A percentile compares a stretch with the other conserved stretches of the same genome.
Conservation (phyloP, 2,888 invertebrate species). For the Pandemis corylana region DNA sequence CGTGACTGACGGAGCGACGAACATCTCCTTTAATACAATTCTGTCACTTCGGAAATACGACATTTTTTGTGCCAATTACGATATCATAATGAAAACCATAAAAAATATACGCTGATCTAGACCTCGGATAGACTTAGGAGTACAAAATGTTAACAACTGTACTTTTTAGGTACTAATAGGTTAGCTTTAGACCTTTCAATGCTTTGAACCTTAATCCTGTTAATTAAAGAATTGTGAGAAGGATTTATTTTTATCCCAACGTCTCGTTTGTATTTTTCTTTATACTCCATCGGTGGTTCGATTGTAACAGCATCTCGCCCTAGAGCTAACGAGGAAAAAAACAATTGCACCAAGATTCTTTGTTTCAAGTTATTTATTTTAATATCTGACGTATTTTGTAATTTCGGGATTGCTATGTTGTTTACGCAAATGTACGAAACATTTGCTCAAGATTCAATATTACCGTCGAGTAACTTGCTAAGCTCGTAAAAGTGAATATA, state of each 20-base stretch:
- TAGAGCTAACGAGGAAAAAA: conserved; percentile 17
- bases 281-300: conserved; percentile 51
- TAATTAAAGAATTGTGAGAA: conserved; percentile 45
- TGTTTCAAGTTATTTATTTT: conserved; percentile 6
- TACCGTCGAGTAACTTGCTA: conserved; percentile 54
- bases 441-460: conserved; percentile 62
- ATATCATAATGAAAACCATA: not conserved
- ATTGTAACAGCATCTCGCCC: conserved; percentile 43
- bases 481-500: conserved; percentile 71
- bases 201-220: conserved; percentile 27
- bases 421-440: conserved; percentile 1
- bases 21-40: not conserved
- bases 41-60: conserved; percentile 8
- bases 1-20: conserved; percentile 35
- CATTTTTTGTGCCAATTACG: conserved; percentile 6
- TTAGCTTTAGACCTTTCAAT: not conserved
- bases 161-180: not conserved
- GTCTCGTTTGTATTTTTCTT: conserved; percentile 54
- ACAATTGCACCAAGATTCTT: conserved; percentile 16
- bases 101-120: not conserved
- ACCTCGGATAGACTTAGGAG: not conserved
- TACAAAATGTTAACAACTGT: not conserved
- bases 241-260: conserved; percentile 55
- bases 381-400: not conserved
- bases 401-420: not conserved